These are phyloP conservation scores for Boloria euphrosyne DNA, from an alignment of 2,888 invertebrate genomes.

Conservation along the genomic window DNA sequence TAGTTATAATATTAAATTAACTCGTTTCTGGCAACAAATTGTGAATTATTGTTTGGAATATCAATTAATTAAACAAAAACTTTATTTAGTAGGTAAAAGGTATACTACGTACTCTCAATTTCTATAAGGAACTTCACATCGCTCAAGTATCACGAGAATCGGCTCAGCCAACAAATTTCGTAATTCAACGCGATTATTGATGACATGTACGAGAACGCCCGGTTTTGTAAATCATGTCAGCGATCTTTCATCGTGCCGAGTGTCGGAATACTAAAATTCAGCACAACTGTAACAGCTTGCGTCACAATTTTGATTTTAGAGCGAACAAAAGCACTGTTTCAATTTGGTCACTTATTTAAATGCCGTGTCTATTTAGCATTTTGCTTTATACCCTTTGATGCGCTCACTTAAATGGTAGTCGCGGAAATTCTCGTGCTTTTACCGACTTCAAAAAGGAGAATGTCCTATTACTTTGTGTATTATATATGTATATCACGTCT, in stretches of 20 bases:
- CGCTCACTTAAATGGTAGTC: not conserved
- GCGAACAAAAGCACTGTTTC: constrained; percentile 13
- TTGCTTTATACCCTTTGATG: constrained; percentile 7
- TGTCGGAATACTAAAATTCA: constrained; percentile 33
- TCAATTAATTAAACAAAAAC: too few species aligned
- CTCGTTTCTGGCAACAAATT: too few species aligned
- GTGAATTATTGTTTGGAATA: too few species aligned
- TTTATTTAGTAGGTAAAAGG: too few species aligned
- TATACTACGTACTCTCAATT: too few species aligned
- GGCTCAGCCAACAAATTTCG: constrained; percentile 6
- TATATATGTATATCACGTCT: too few species aligned
- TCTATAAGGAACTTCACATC: not conserved
- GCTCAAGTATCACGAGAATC: not conserved
- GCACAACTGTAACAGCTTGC: constrained; percentile 35
- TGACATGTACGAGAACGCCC: constrained; percentile 3
- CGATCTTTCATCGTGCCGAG: constrained; percentile 31
- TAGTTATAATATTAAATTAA: too few species aligned
- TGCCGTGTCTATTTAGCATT: constrained; percentile 19
- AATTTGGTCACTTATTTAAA: constrained; percentile 19
- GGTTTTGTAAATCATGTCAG: constrained; percentile 28
- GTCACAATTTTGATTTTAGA: constrained; percentile 27
- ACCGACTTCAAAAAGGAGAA: too few species aligned
- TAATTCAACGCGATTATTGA: constrained; percentile 15
- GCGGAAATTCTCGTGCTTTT: too few species aligned
- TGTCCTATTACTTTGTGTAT: too few species aligned